These are phyloP conservation scores for Pachyuromys duprasi DNA, from an alignment of 2,797 vertebrate genomes.

Conservation along the genomic window DNA sequence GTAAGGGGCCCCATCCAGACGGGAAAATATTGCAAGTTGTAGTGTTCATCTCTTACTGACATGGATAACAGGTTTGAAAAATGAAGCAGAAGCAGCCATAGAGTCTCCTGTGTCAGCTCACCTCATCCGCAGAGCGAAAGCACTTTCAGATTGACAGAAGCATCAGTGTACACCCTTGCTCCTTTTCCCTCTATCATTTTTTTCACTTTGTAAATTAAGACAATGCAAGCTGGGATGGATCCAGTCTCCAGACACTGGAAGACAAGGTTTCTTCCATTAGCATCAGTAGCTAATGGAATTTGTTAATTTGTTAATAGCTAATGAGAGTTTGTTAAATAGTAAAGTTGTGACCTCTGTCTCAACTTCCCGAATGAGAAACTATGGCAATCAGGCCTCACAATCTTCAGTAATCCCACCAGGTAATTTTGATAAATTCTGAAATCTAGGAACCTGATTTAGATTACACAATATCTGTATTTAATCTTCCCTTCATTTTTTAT, in stretches of 20 bases:
- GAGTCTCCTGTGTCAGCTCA: neutral
- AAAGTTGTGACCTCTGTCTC: neutral
- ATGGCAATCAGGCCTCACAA: neutral
- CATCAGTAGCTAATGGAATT: neutral
- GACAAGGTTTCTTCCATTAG: neutral
- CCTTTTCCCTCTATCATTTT: neutral
- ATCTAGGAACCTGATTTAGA: conserved; percentile 8
- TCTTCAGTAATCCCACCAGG: neutral
- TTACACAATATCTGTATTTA: neutral
- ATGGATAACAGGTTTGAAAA: neutral
- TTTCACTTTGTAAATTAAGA: neutral
- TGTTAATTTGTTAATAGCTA: no score
- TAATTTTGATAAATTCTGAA: conserved; percentile 1
- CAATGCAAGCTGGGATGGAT: neutral
- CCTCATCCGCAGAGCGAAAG: neutral
- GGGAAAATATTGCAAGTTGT: neutral
- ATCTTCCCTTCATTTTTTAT: neutral
- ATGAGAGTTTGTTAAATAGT: neutral
- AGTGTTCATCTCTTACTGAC: neutral
- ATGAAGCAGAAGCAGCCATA: neutral
- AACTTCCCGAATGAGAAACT: conserved; percentile 10
- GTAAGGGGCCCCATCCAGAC: neutral
- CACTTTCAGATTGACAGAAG: neutral
- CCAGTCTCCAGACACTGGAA: neutral
- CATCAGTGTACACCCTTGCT: neutral